phyloP scores from a whole-genome alignment of 2,888 invertebrate species.

The Chrysomela aeneicollis region DNA sequence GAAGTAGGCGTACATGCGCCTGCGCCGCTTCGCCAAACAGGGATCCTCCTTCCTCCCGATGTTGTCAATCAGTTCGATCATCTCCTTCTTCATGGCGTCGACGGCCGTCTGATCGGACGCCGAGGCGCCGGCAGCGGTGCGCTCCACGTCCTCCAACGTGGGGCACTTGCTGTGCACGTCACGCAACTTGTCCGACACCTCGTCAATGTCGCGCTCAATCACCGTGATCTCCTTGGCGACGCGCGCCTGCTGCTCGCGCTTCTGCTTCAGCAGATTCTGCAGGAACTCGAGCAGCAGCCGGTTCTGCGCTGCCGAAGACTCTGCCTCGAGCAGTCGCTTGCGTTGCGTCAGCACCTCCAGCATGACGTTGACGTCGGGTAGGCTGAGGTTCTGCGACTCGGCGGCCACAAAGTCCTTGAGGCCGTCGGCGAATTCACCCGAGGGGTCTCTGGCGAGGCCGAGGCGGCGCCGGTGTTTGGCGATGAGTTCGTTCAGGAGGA shows the following conservation, averaged over 20 bases:
- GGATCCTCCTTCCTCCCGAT: slow-evolving; percentile 51
- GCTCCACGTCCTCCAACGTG: slow-evolving; percentile 65
- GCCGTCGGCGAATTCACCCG: slow-evolving; percentile 63
- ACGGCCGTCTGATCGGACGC: slow-evolving; percentile 61
- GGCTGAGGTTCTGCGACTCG: slow-evolving; percentile 74
- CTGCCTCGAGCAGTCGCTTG: slow-evolving; percentile 82
- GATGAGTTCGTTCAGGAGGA: slow-evolving; percentile 82
- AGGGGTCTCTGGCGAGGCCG: slow-evolving; percentile 58
- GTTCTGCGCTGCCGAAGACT: slow-evolving; percentile 81
- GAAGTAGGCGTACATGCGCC: slow-evolving; percentile 84
- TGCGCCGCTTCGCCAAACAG: slow-evolving; percentile 70
- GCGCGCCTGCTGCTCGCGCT: slow-evolving; percentile 73
- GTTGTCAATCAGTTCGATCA: slow-evolving; percentile 66
- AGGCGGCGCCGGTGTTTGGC: slow-evolving; percentile 72
- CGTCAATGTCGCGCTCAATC: slow-evolving; percentile 76
- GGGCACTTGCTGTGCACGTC: slow-evolving; percentile 69
- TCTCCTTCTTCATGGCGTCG: slow-evolving; percentile 65
- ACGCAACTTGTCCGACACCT: slow-evolving; percentile 72
- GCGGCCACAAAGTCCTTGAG: slow-evolving; percentile 72
- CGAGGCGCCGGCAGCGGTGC: slow-evolving; percentile 61
- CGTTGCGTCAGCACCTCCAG: slow-evolving; percentile 80
- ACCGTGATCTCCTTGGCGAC: slow-evolving; percentile 76
- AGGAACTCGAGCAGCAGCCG: slow-evolving; percentile 86
- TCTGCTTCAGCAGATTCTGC: slow-evolving; percentile 76
- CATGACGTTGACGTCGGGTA: slow-evolving; percentile 84